Percentiles rank a stretch among this genome's conserved stretches.
Evolutionary conservation across 2,113 vertebrate genomes (phyloP).

Genomic region (Eurystomus gularis): DNA sequence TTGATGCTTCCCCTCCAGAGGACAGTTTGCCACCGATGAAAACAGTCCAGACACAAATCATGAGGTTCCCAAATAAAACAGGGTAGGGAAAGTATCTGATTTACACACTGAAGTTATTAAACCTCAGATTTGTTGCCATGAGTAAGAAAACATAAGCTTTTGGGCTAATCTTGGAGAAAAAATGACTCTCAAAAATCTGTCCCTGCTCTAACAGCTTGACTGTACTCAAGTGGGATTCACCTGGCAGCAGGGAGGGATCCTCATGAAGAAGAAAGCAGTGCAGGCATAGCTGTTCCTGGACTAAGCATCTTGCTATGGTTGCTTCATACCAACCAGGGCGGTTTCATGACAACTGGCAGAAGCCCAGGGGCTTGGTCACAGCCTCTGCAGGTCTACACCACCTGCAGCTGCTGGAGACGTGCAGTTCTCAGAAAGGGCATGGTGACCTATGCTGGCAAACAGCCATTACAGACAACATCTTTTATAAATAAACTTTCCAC

Average conservation of each 20-base stretch:
- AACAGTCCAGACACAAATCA: not conserved
- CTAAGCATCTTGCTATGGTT: not conserved
- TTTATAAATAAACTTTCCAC: not conserved
- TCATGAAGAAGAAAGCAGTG: not conserved
- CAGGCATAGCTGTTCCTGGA: not conserved
- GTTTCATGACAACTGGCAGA: not conserved
- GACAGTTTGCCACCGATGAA: not conserved
- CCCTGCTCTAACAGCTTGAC: not conserved
- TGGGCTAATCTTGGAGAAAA: not conserved
- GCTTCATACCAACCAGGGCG: not conserved
- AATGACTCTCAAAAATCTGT: not conserved
- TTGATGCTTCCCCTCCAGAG: not conserved
- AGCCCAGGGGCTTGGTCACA: not conserved
- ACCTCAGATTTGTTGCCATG: not conserved
- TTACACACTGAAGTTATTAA: not conserved
- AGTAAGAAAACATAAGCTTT: not conserved
- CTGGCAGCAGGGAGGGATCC: not conserved
- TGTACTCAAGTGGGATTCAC: not conserved
- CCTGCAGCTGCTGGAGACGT: not conserved
- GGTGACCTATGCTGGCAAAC: not conserved
- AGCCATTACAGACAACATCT: not conserved
- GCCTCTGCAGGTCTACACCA: not conserved
- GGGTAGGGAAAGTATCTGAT: not conserved
- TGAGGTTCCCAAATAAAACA: not conserved
- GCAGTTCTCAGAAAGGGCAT: not conserved